A percentile compares a stretch with the other conserved stretches of the same genome.
Conservation (phyloP, 2,113 vertebrate species). For the Epinephelus lanceolatus region DNA sequence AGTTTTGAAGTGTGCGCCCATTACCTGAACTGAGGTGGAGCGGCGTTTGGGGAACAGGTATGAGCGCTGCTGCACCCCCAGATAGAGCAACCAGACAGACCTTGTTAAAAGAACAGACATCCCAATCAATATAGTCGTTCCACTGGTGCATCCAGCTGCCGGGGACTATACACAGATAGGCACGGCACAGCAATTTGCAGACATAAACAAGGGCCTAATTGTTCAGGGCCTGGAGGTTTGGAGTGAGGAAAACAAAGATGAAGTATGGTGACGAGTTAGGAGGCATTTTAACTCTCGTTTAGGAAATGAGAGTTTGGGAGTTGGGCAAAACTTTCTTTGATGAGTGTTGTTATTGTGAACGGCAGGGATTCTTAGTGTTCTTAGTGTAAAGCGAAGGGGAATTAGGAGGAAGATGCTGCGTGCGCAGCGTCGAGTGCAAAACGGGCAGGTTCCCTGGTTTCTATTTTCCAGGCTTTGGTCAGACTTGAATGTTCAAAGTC, state of each 20-base stretch:
- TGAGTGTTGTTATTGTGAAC: constrained; percentile 72
- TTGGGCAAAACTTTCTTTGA: constrained; percentile 76
- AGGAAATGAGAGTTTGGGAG: constrained; percentile 77
- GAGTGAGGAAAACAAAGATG: constrained; percentile 75
- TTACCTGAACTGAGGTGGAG: constrained; percentile 71
- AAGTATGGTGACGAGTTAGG: constrained; percentile 73
- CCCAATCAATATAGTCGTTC: constrained; percentile 80
- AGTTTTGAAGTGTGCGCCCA: constrained; percentile 71
- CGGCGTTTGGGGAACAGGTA: constrained; percentile 73
- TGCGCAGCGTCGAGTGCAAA: constrained; percentile 20
- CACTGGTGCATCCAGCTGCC: constrained; percentile 75
- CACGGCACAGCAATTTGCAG: constrained; percentile 77
- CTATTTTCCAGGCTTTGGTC: constrained; percentile 61
- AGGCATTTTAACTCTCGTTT: constrained; percentile 80
- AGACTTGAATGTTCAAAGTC: constrained; percentile 68
- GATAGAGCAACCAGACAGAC: constrained; percentile 75
- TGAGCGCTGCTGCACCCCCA: constrained; percentile 54
- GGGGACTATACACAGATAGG: constrained; percentile 71
- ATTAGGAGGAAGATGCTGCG: constrained; percentile 49
- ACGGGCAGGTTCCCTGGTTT: constrained; percentile 42
- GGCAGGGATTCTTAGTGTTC: constrained; percentile 51
- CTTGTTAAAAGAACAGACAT: constrained; percentile 83
- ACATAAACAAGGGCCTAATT: constrained; percentile 83
- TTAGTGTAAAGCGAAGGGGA: constrained; percentile 27
- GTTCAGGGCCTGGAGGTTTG: constrained; percentile 78